Conservation (phyloP, 2,888 invertebrate genomes). For the Anodontia alba region DNA sequence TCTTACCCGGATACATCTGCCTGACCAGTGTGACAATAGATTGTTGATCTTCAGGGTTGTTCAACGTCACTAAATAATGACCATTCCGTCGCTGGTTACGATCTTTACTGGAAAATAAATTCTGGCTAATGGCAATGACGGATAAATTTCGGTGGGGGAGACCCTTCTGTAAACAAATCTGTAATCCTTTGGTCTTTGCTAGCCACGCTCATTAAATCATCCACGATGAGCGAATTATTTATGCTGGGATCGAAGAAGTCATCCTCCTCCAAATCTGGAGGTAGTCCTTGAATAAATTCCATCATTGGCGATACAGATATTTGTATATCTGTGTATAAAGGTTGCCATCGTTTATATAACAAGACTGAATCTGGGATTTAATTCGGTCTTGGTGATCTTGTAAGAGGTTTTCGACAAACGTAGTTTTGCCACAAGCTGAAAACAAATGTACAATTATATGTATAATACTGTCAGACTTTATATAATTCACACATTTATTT, state of each 20-base stretch:
- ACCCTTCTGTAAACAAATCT: constrained; percentile 49
- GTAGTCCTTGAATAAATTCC: constrained; percentile 12
- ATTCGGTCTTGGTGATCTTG: too few relatives aligned
- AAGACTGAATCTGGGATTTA: too few relatives aligned
- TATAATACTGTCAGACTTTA: too few relatives aligned
- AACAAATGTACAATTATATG: too few relatives aligned
- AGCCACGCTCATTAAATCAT: not conserved
- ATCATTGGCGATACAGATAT: not conserved
- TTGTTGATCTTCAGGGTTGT: constrained; percentile 52
- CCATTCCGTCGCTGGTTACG: constrained; percentile 46
- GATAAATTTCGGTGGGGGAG: constrained; percentile 48
- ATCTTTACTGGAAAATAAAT: constrained; percentile 34
- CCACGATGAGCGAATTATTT: too few relatives aligned
- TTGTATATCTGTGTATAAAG: not conserved
- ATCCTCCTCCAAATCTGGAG: too few relatives aligned
- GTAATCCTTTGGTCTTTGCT: constrained; percentile 41
- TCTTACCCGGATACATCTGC: constrained; percentile 48
- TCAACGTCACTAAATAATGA: constrained; percentile 51
- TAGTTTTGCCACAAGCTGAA: too few relatives aligned
- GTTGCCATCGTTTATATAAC: too few relatives aligned
- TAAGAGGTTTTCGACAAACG: too few relatives aligned
- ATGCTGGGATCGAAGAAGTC: too few relatives aligned
- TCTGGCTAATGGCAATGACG: constrained; percentile 46
- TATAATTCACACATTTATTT: too few relatives aligned
- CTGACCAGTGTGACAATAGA: constrained; percentile 35